These are phyloP conservation scores for Bothrops jararaca DNA, from an alignment of 2,113 vertebrate species.

Conservation along the genomic window DNA sequence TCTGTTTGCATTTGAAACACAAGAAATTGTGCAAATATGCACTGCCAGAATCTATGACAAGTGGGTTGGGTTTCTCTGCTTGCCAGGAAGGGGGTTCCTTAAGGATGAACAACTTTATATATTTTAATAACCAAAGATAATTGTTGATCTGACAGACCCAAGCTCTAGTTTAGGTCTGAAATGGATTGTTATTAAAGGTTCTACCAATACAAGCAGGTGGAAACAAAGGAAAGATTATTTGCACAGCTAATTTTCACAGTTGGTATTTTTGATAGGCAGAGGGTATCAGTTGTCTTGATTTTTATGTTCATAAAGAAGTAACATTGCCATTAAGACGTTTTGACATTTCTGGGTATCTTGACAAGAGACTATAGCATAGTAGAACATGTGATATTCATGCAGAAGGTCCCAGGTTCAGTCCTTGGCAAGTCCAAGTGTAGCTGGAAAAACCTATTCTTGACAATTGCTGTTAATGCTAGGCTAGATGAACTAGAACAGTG, in stretches of 20 bases:
- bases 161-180: not conserved
- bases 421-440: not conserved
- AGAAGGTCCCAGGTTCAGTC: not conserved
- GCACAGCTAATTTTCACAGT: not conserved
- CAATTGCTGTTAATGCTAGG: not conserved
- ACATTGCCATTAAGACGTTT: not conserved
- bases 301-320: not conserved
- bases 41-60: not conserved
- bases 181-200: not conserved
- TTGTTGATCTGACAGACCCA: not conserved
- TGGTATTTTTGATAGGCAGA: not conserved
- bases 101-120: not conserved
- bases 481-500: not conserved
- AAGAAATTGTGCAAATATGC: not conserved
- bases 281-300: not conserved
- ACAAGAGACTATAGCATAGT: not conserved
- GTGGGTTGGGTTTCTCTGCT: not conserved
- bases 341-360: not conserved
- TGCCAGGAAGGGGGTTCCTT: not conserved
- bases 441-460: not conserved
- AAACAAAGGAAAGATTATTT: not conserved
- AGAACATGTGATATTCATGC: not conserved
- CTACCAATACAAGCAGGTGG: not conserved
- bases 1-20: not conserved
- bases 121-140: not conserved